Conservation (phyloP, 2,888 invertebrate species). For the Leucophenga montana region DNA sequence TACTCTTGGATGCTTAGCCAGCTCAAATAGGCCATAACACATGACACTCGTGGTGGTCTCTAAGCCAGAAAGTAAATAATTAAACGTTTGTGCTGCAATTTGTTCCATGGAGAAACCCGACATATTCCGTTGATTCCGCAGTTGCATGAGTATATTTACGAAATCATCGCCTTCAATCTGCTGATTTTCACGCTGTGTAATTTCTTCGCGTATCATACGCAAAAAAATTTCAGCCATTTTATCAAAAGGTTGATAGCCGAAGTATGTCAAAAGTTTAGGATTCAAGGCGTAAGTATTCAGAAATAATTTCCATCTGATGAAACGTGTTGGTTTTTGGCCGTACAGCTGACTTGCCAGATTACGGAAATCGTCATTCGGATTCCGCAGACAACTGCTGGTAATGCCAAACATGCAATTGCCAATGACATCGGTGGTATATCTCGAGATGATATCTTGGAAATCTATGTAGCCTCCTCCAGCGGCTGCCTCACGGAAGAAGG, state of each 20-base stretch:
- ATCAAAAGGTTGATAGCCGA: neutral
- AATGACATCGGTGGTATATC: constrained; percentile 75
- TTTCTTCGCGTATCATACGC: constrained; percentile 51
- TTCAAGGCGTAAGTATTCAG: constrained; percentile 40
- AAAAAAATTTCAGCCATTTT: constrained; percentile 45
- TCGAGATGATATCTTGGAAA: constrained; percentile 70
- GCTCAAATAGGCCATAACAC: constrained; percentile 74
- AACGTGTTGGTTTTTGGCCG: rapidly evolving
- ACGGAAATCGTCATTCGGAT: constrained; percentile 70
- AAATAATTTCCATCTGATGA: constrained; percentile 50
- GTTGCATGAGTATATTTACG: constrained; percentile 57
- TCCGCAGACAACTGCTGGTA: constrained; percentile 71
- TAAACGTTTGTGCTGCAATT: constrained; percentile 75
- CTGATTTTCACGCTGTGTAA: constrained; percentile 51
- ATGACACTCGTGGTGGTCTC: constrained; percentile 75
- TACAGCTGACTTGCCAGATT: constrained; percentile 47
- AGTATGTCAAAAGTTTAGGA: constrained; percentile 31
- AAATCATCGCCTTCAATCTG: constrained; percentile 53
- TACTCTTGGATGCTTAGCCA: constrained; percentile 73
- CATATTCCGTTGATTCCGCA: constrained; percentile 49
- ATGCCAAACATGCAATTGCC: constrained; percentile 74
- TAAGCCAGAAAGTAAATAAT: constrained; percentile 76
- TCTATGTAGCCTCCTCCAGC: constrained; percentile 58
- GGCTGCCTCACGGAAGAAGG: constrained; percentile 32
- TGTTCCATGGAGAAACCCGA: constrained; percentile 71